These are phyloP conservation scores for Aphelenchoides bicaudatus DNA, from an alignment of 2,888 invertebrate genomes.

Conservation along the genomic window DNA sequence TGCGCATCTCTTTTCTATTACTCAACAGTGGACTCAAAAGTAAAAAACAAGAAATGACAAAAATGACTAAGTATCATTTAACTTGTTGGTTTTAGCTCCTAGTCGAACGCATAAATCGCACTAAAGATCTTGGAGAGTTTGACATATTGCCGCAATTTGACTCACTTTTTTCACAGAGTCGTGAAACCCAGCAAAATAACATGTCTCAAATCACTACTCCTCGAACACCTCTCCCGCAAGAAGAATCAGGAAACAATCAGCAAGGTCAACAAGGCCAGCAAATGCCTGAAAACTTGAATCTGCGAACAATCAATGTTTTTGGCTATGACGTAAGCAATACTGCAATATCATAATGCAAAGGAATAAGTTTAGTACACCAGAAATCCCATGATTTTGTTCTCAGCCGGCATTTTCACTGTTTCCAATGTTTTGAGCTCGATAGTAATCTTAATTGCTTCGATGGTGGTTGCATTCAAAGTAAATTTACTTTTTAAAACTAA, in stretches of 20 bases:
- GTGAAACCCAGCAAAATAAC: no score
- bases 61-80: neutral
- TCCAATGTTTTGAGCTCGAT: slow-evolving; percentile 25
- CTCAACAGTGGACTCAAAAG: slow-evolving; percentile 39
- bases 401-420: slow-evolving; percentile 31
- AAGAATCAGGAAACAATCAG: neutral
- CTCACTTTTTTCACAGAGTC: no score
- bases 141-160: slow-evolving; percentile 5
- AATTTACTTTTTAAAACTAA: no score
- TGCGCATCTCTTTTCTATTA: slow-evolving; percentile 37
- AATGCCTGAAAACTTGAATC: neutral
- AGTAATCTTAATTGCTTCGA: slow-evolving; percentile 29
- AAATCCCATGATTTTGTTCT: slow-evolving; percentile 37
- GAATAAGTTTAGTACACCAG: slow-evolving; percentile 39
- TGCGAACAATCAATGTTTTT: slow-evolving; percentile 24
- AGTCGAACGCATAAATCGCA: slow-evolving; percentile 34
- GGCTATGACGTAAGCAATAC: no score
- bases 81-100: slow-evolving; percentile 25
- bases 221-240: no score
- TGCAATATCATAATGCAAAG: no score
- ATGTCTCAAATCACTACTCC: neutral
- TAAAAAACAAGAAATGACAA: slow-evolving; percentile 21
- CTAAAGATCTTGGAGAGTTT: slow-evolving; percentile 25
- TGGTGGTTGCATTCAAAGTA: slow-evolving; percentile 32
- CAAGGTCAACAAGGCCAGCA: neutral